Conservation (phyloP, 2,888 invertebrate species). For the Noctua janthe region DNA sequence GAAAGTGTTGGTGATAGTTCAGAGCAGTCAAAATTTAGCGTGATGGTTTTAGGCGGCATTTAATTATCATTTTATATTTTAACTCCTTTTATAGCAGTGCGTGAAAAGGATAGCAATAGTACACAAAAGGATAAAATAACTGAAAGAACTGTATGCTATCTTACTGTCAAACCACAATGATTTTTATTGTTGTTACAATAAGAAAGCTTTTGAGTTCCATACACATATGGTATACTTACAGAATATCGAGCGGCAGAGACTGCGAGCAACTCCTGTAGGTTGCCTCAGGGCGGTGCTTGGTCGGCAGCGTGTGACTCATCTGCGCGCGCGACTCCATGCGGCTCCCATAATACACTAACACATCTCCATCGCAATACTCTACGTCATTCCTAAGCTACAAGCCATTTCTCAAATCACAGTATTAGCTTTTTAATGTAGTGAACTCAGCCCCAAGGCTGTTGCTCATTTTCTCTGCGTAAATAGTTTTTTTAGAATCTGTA, state of each 20-base stretch:
- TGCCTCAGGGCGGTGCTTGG: conserved; percentile 84
- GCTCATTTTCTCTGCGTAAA: conserved; percentile 67
- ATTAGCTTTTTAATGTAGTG: conserved; percentile 66
- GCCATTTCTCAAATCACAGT: conserved; percentile 71
- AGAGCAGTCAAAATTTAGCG: background rate
- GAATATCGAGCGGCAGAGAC: conserved; percentile 88
- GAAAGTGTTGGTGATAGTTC: background rate
- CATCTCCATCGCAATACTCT: conserved; percentile 53
- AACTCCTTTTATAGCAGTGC: background rate
- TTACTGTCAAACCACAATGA: background rate
- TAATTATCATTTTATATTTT: too few species aligned
- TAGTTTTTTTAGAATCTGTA: conserved; percentile 70
- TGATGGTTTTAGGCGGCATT: background rate
- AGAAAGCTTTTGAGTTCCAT: background rate
- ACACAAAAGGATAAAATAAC: background rate
- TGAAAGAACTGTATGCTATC: background rate
- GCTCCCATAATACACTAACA: conserved; percentile 79
- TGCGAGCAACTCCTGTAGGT: conserved; percentile 88
- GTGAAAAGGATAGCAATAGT: background rate
- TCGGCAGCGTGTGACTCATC: conserved; percentile 83
- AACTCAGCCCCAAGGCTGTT: conserved; percentile 57
- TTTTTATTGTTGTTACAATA: background rate
- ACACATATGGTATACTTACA: conserved; percentile 77
- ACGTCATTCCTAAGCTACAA: conserved; percentile 57
- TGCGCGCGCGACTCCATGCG: conserved; percentile 86